Percentiles rank a stretch among this genome's conserved stretches.
Evolutionary conservation across 92 coral and sea anemone genomes (phyloP).

Genomic region (Actinostola sp.): DNA sequence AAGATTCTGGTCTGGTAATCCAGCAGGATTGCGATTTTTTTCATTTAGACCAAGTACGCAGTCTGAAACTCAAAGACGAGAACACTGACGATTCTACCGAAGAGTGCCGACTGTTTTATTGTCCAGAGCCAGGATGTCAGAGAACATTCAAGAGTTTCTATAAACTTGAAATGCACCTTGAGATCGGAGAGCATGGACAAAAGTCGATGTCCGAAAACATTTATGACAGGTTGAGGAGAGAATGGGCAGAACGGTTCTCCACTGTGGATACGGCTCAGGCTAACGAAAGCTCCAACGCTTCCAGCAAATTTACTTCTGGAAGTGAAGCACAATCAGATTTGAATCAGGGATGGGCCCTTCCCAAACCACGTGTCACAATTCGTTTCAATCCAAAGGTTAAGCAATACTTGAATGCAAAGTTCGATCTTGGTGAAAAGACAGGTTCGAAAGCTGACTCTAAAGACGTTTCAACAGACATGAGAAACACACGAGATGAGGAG

Average conservation of each 20-base stretch:
- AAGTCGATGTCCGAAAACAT: conserved; percentile 19
- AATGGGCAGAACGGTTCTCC: conserved; percentile 44
- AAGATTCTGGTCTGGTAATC: neutral
- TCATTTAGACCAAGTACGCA: neutral
- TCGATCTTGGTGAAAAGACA: neutral
- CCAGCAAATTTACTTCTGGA: neutral
- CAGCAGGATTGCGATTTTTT: neutral
- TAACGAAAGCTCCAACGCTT: neutral
- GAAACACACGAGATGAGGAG: conserved; percentile 23
- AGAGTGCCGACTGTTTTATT: too few relatives aligned
- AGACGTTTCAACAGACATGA: conserved; percentile 35
- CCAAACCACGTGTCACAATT: neutral
- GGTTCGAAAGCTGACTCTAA: conserved; percentile 12
- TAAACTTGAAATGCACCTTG: conserved; percentile 35
- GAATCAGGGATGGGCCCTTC: neutral
- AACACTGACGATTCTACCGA: too few relatives aligned
- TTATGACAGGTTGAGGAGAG: conserved; percentile 33
- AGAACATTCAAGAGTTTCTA: neutral
- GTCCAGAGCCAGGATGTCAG: too few relatives aligned
- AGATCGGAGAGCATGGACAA: conserved; percentile 30
- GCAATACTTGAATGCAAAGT: neutral
- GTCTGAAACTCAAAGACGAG: neutral
- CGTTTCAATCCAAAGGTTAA: neutral
- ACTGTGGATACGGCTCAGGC: conserved; percentile 22
- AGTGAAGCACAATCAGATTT: too few relatives aligned